These are phyloP conservation scores for Stenoptilia bipunctidactyla DNA, from an alignment of 2,888 invertebrate genomes.

Conservation along the genomic window DNA sequence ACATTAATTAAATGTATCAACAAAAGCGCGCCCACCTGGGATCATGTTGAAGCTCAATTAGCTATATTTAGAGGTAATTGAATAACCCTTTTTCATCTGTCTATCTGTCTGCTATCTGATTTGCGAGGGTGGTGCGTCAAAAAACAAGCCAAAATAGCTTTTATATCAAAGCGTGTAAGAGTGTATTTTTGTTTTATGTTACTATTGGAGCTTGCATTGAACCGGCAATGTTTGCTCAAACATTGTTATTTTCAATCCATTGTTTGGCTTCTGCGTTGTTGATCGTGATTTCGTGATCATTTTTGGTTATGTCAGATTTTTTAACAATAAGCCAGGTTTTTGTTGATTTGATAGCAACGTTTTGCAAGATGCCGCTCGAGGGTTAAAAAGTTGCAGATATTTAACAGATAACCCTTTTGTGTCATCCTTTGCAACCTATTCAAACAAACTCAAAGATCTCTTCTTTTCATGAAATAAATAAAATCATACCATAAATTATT, in stretches of 20 bases:
- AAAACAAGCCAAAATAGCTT: neutral
- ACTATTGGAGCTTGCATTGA: slow-evolving; percentile 4
- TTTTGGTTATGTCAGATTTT: slow-evolving; percentile 41
- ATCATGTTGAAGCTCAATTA: slow-evolving; percentile 14
- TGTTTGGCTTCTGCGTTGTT: slow-evolving; percentile 25
- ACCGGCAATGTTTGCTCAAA: slow-evolving; percentile 29
- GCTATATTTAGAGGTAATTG: slow-evolving; percentile 8
- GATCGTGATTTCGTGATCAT: slow-evolving; percentile 36
- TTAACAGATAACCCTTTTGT: neutral
- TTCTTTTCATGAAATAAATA: too few relatives aligned
- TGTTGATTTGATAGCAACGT: neutral
- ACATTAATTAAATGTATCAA: too few relatives aligned
- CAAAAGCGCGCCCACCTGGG: slow-evolving; percentile 19
- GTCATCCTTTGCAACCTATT: too few relatives aligned
- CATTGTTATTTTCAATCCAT: slow-evolving; percentile 33
- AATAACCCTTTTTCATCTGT: slow-evolving; percentile 34
- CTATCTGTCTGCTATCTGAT: slow-evolving; percentile 17
- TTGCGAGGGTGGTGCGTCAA: slow-evolving; percentile 24
- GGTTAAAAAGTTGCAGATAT: neutral
- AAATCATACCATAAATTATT: too few relatives aligned
- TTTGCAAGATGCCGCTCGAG: neutral
- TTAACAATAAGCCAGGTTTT: slow-evolving; percentile 26
- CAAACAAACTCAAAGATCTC: too few relatives aligned
- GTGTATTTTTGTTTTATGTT: slow-evolving; percentile 6
- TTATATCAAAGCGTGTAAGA: too few relatives aligned